These are phyloP conservation scores for Vollenhovia emeryi DNA, from an alignment of 1,140 invertebrate genomes.

Conservation along the genomic window DNA sequence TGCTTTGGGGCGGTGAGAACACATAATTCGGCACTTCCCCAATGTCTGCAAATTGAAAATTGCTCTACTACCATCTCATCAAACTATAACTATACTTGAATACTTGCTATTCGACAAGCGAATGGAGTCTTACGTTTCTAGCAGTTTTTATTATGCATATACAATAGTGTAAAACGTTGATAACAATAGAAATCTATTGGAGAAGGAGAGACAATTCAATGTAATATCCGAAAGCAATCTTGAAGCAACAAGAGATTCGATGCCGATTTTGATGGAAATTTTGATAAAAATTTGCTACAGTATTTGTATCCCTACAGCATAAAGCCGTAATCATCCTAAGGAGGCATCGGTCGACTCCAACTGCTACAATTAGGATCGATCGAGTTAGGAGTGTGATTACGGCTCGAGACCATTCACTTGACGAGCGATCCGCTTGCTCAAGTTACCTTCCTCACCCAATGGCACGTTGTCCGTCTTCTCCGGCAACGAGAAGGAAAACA, in stretches of 20 bases:
- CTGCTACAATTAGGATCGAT: no score
- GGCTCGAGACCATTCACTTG: not conserved
- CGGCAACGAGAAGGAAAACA: slow-evolving; percentile 75
- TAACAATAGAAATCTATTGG: not conserved
- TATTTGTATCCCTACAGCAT: no score
- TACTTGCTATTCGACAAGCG: not conserved
- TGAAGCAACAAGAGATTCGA: not conserved
- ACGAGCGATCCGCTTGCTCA: not conserved
- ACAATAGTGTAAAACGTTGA: not conserved
- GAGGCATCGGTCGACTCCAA: no score
- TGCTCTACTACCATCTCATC: not conserved
- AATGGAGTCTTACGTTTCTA: slow-evolving; percentile 24
- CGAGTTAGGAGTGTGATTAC: no score
- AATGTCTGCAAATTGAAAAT: slow-evolving; percentile 66
- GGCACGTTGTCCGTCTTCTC: slow-evolving; percentile 55
- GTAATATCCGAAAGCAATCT: not conserved
- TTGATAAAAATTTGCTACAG: not conserved
- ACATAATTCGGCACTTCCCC: slow-evolving; percentile 73
- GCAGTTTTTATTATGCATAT: no score
- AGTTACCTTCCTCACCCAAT: slow-evolving; percentile 63
- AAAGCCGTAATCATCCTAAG: no score
- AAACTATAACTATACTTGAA: not conserved
- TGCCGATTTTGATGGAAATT: no score
- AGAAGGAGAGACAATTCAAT: not conserved
- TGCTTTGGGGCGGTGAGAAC: slow-evolving; percentile 78